Conservation (phyloP, 2,797 vertebrate species). For the Choloepus didactylus region DNA sequence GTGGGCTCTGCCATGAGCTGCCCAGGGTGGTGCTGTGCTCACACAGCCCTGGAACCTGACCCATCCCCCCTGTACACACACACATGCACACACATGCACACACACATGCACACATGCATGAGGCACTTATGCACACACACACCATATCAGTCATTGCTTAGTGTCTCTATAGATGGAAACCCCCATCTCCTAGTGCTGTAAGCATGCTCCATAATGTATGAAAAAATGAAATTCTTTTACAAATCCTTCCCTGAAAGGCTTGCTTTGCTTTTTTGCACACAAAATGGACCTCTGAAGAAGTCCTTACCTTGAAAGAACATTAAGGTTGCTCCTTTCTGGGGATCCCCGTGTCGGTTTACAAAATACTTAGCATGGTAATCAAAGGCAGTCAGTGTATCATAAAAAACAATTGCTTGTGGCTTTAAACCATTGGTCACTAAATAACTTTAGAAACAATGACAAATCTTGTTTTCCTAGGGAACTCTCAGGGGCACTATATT, state of each 20-base stretch:
- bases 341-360: constrained; percentile 60
- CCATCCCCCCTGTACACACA: too few relatives aligned
- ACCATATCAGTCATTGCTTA: neutral
- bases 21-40: neutral
- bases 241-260: neutral
- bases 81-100: neutral
- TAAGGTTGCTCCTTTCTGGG: constrained; percentile 37
- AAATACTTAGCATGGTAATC: constrained; percentile 79
- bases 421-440: constrained; percentile 78
- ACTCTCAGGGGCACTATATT: constrained; percentile 62
- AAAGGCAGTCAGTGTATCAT: constrained; percentile 75
- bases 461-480: constrained; percentile 79
- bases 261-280: neutral
- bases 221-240: neutral
- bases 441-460: constrained; percentile 72
- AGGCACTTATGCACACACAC: too few relatives aligned
- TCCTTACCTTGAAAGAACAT: constrained; percentile 50
- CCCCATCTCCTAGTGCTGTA: fast-evolving
- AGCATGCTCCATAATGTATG: neutral
- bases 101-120: neutral
- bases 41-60: neutral
- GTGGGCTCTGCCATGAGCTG: fast-evolving
- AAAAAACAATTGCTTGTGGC: constrained; percentile 78
- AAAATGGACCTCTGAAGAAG: neutral
- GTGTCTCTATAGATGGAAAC: neutral